These are phyloP conservation scores for Arenicola marina DNA, from an alignment of 2,888 invertebrate species.

Conservation along the genomic window DNA sequence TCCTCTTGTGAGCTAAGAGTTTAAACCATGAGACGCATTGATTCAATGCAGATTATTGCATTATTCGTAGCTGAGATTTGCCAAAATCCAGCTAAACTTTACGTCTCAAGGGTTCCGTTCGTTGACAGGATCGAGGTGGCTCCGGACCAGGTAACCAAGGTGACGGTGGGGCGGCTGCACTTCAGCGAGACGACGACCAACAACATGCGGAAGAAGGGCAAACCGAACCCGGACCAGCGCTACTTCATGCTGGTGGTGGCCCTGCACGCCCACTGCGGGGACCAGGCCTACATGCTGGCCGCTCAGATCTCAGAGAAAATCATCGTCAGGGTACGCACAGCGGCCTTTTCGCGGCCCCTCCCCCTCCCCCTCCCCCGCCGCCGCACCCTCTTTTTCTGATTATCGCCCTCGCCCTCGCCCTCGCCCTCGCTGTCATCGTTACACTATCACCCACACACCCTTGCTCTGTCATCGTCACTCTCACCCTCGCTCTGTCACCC, in stretches of 20 bases:
- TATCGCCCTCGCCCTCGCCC: too few relatives aligned
- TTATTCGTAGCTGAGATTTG: too few relatives aligned
- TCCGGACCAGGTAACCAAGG: conserved; percentile 65
- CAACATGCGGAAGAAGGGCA: conserved; percentile 98
- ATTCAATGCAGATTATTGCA: too few relatives aligned
- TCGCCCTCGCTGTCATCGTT: too few relatives aligned
- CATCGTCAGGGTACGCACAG: conserved; percentile 90
- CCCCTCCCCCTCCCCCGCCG: background rate
- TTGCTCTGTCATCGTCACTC: too few relatives aligned
- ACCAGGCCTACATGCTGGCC: conserved; percentile 70
- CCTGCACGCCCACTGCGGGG: conserved; percentile 83
- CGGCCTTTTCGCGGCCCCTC: background rate
- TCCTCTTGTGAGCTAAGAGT: too few relatives aligned
- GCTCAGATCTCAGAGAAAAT: conserved; percentile 94
- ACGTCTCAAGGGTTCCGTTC: too few relatives aligned
- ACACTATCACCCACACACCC: too few relatives aligned
- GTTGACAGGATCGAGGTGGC: conserved; percentile 68
- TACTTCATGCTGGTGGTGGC: conserved; percentile 95
- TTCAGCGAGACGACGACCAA: conserved; percentile 98
- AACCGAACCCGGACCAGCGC: conserved; percentile 97
- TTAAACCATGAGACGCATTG: too few relatives aligned
- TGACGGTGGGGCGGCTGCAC: conserved; percentile 92
- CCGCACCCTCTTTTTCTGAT: too few relatives aligned
- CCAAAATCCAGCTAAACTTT: too few relatives aligned
- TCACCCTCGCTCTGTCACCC: too few relatives aligned